phyloP scores from a whole-genome alignment of 2,888 invertebrate genomes.

The Brachypterus glaber region DNA sequence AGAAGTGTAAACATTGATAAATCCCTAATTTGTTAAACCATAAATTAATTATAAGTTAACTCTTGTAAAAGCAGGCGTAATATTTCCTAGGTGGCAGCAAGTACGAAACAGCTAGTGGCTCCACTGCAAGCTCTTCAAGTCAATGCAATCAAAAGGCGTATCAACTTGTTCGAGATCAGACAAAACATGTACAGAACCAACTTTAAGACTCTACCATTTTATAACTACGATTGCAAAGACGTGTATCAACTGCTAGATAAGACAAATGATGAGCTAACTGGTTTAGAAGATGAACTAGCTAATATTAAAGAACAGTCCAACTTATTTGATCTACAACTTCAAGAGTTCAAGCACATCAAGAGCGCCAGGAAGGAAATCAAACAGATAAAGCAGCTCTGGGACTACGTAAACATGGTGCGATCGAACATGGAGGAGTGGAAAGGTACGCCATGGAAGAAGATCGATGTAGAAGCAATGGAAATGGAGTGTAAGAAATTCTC shows the following conservation, averaged over 20 bases:
- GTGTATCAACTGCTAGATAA: constrained; percentile 63
- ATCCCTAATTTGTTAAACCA: too few relatives aligned
- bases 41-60: too few relatives aligned
- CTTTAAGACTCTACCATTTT: constrained; percentile 53
- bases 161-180: constrained; percentile 69
- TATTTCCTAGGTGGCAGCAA: constrained; percentile 54
- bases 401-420: constrained; percentile 71
- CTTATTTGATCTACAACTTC: constrained; percentile 77
- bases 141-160: constrained; percentile 72
- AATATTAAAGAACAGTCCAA: constrained; percentile 62
- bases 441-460: constrained; percentile 85
- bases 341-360: constrained; percentile 71
- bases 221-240: constrained; percentile 53
- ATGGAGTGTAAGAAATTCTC: constrained; percentile 84
- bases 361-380: constrained; percentile 68
- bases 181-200: constrained; percentile 67
- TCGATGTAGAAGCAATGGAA: constrained; percentile 91
- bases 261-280: constrained; percentile 53
- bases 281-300: constrained; percentile 59
- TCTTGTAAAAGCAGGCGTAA: too few relatives aligned
- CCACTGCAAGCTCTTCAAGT: constrained; percentile 86
- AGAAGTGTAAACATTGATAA: too few relatives aligned
- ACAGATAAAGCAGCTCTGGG: constrained; percentile 77
- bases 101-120: constrained; percentile 75
- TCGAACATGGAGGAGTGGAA: constrained; percentile 88